Percentiles rank a stretch among this genome's conserved stretches.
phyloP scores from a whole-genome alignment of 2,113 vertebrate genomes.

The Bettongia penicillata region DNA sequence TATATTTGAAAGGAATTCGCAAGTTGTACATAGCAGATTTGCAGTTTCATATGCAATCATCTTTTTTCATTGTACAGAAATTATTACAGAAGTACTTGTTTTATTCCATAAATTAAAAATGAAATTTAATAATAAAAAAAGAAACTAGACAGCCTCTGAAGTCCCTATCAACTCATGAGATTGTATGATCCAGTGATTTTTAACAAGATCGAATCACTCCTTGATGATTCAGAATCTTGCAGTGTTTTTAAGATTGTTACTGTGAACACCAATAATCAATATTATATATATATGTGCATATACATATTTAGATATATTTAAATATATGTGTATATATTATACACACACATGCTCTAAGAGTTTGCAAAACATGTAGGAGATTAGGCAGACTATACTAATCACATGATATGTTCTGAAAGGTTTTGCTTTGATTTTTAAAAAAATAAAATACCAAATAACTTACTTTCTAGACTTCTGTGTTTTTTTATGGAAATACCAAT shows the following conservation, averaged over 20 bases:
- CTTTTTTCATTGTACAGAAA: no score
- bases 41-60: no score
- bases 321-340: no score
- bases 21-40: no score
- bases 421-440: neutral
- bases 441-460: neutral
- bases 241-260: neutral
- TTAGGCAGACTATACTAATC: neutral
- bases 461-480: conserved; percentile 6
- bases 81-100: no score
- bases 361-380: neutral
- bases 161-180: neutral
- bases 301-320: no score
- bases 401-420: neutral
- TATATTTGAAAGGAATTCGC: no score
- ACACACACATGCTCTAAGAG: neutral
- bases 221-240: neutral
- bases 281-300: neutral
- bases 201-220: neutral
- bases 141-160: neutral
- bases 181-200: neutral
- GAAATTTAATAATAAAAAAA: no score
- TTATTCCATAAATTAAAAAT: no score
- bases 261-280: neutral
- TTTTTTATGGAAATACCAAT: conserved; percentile 53